phyloP scores from a whole-genome alignment of 2,888 invertebrate genomes.

The Euclidia mi region DNA sequence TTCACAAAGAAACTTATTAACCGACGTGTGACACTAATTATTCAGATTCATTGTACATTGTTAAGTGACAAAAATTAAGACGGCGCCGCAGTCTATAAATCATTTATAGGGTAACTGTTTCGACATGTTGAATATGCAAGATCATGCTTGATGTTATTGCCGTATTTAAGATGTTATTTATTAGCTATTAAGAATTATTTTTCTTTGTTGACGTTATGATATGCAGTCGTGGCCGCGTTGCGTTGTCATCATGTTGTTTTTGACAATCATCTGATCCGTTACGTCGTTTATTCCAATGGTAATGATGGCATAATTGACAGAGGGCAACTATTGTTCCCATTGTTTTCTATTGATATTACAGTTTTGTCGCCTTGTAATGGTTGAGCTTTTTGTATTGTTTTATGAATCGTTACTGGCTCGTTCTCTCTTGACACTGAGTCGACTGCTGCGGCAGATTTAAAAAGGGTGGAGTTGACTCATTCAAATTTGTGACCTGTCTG shows the following conservation, averaged over 20 bases:
- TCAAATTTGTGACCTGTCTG: conserved; percentile 66
- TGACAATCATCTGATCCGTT: conserved; percentile 85
- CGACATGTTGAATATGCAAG: conserved; percentile 76
- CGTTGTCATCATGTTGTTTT: conserved; percentile 83
- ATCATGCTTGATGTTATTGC: conserved; percentile 62
- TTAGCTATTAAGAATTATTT: conserved; percentile 67
- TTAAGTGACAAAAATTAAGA: conserved; percentile 80
- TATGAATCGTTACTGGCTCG: conserved; percentile 71
- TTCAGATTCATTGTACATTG: conserved; percentile 77
- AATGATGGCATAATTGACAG: conserved; percentile 90
- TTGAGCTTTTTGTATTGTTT: conserved; percentile 82
- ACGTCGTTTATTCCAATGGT: conserved; percentile 87
- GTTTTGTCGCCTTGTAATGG: conserved; percentile 89
- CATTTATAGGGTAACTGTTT: conserved; percentile 84
- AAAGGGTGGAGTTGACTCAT: conserved; percentile 83
- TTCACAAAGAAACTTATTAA: conserved; percentile 55
- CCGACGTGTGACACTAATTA: conserved; percentile 68
- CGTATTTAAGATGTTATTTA: conserved; percentile 65
- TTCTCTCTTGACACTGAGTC: conserved; percentile 72
- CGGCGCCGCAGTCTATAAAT: conserved; percentile 79
- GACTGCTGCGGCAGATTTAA: conserved; percentile 75
- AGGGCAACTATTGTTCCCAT: conserved; percentile 88
- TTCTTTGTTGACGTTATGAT: conserved; percentile 55
- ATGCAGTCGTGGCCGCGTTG: conserved; percentile 60
- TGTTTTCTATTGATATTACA: conserved; percentile 87